Percentiles rank a stretch among this genome's conserved stretches.
Conservation (phyloP, 2,113 vertebrate genomes). For the Campylomormyrus tamandua region DNA sequence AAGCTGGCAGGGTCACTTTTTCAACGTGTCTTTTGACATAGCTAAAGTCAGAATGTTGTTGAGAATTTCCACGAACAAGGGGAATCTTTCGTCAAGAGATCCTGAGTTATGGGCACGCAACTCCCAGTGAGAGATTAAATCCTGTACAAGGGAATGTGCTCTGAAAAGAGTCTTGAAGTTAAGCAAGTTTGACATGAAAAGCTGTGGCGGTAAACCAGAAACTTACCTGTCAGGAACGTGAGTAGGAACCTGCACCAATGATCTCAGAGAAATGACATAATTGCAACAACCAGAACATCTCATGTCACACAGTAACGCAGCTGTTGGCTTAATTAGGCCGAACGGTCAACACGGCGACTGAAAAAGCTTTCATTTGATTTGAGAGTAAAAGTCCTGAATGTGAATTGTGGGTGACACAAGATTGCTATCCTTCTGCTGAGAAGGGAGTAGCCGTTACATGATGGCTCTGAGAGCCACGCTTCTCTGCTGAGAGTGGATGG, state of each 20-base stretch:
- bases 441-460: background rate
- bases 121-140: background rate
- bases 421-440: background rate
- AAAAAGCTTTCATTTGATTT: background rate
- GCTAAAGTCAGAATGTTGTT: background rate
- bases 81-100: background rate
- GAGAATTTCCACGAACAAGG: background rate
- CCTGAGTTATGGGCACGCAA: background rate
- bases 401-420: background rate
- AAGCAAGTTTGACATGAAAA: background rate
- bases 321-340: background rate
- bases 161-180: background rate
- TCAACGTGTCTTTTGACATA: background rate
- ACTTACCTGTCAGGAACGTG: background rate
- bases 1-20: background rate
- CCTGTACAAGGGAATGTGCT: background rate
- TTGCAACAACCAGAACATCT: background rate
- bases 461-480: background rate
- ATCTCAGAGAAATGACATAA: slow-evolving; percentile 5
- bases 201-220: background rate
- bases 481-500: background rate
- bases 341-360: background rate
- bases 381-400: background rate
- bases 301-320: background rate
- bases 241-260: background rate